phyloP scores from a whole-genome alignment of 2,888 invertebrate genomes.

The Temnothorax unifasciatus region DNA sequence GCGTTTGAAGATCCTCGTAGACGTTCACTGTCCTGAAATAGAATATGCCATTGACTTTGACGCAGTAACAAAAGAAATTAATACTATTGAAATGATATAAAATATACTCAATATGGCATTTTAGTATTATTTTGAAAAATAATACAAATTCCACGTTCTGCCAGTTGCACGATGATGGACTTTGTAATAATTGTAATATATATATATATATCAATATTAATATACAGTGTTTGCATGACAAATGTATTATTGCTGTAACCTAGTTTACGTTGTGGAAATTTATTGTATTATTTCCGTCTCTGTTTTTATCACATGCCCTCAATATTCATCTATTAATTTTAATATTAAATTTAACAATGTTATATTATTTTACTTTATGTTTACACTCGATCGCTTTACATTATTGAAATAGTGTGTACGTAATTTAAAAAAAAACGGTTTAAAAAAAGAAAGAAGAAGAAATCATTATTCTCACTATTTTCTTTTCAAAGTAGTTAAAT shows the following conservation, averaged over 20 bases:
- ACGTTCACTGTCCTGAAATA: conserved; percentile 92
- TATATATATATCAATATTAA: background rate
- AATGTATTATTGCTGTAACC: background rate
- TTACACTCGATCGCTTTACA: background rate
- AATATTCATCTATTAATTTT: background rate
- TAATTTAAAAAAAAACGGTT: too few species aligned
- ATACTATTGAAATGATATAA: background rate
- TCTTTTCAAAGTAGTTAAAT: background rate
- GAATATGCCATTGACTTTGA: background rate
- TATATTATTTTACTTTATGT: background rate
- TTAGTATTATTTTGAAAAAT: conserved; percentile 7
- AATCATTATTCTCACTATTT: background rate
- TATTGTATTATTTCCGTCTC: background rate
- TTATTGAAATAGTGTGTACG: background rate
- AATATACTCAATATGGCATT: background rate
- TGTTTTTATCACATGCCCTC: background rate
- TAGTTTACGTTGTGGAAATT: conserved; percentile 3
- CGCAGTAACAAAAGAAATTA: background rate
- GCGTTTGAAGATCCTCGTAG: conserved; percentile 91
- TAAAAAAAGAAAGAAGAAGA: background rate
- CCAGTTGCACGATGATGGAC: background rate
- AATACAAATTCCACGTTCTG: background rate
- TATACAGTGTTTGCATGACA: background rate
- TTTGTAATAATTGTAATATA: background rate
- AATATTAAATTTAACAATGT: conserved; percentile 2